Conservation (phyloP, 2,113 vertebrate species). For the Upupa epops region DNA sequence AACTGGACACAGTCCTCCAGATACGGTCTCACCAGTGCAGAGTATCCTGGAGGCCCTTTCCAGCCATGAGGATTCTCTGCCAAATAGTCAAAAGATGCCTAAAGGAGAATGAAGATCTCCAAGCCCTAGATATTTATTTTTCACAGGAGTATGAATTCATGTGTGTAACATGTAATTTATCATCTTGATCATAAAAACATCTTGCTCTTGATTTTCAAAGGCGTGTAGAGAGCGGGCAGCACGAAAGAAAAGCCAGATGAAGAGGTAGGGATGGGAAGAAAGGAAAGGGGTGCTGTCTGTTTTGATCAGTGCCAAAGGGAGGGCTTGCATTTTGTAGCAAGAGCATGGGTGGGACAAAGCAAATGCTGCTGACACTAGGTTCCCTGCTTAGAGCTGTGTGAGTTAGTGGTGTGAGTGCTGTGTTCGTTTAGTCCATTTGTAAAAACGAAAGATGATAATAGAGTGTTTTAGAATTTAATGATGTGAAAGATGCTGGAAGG, state of each 20-base stretch:
- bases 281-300: neutral
- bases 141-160: neutral
- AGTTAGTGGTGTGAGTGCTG: neutral
- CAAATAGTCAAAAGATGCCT: neutral
- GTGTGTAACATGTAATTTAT: neutral
- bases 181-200: conserved; percentile 21
- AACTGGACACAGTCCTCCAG: too few species aligned
- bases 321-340: neutral
- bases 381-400: neutral
- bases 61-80: neutral
- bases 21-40: too few species aligned
- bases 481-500: neutral
- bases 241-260: conserved; percentile 44
- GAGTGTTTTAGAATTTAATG: neutral
- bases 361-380: neutral
- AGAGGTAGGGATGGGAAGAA: conserved; percentile 65
- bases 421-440: neutral
- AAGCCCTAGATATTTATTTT: neutral
- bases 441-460: neutral
- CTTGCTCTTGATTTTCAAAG: conserved; percentile 52
- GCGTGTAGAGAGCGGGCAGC: conserved; percentile 39
- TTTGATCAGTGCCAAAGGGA: neutral
- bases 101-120: neutral
- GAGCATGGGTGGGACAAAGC: neutral
- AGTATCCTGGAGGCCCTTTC: too few species aligned